Percentiles rank a stretch among this genome's conserved stretches.
Evolutionary conservation across 1,140 invertebrate species (phyloP).

Genomic region (Cotesia vestalis): DNA sequence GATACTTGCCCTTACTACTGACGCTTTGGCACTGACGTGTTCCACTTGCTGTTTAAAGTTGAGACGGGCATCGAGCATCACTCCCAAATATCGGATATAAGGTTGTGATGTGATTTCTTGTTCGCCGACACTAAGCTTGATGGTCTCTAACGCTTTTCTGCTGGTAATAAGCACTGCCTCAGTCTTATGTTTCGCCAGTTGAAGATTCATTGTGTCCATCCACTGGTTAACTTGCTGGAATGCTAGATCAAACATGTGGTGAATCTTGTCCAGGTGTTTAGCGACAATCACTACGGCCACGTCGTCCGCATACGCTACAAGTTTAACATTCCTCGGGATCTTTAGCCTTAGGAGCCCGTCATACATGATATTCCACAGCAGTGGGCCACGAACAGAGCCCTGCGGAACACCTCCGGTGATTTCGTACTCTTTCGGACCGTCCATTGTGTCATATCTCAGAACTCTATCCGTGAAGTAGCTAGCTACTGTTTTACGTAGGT

Average conservation of each 20-base stretch:
- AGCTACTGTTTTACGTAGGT: not conserved
- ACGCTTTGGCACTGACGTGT: conserved; percentile 23
- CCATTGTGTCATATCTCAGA: conserved; percentile 11
- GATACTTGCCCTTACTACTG: conserved; percentile 15
- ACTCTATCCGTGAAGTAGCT: conserved; percentile 24
- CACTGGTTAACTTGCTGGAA: conserved; percentile 6
- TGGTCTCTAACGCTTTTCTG: not conserved
- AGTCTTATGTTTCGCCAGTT: conserved; percentile 22
- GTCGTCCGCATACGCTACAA: conserved; percentile 19
- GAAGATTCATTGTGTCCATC: conserved; percentile 17
- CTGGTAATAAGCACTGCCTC: conserved; percentile 34
- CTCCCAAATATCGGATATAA: conserved; percentile 32
- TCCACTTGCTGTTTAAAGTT: conserved; percentile 29
- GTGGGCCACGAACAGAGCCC: conserved; percentile 11
- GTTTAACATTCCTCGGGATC: not conserved
- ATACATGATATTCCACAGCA: conserved; percentile 25
- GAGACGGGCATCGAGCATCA: conserved; percentile 31
- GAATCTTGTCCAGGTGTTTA: conserved; percentile 11
- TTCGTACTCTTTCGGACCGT: conserved; percentile 11
- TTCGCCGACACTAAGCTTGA: conserved; percentile 16
- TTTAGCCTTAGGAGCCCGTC: conserved; percentile 8
- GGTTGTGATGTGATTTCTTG: conserved; percentile 32
- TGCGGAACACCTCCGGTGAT: conserved; percentile 22
- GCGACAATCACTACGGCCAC: conserved; percentile 23
- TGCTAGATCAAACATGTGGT: not conserved